Conservation (phyloP, 1,140 invertebrate species). For the Apis dorsata region DNA sequence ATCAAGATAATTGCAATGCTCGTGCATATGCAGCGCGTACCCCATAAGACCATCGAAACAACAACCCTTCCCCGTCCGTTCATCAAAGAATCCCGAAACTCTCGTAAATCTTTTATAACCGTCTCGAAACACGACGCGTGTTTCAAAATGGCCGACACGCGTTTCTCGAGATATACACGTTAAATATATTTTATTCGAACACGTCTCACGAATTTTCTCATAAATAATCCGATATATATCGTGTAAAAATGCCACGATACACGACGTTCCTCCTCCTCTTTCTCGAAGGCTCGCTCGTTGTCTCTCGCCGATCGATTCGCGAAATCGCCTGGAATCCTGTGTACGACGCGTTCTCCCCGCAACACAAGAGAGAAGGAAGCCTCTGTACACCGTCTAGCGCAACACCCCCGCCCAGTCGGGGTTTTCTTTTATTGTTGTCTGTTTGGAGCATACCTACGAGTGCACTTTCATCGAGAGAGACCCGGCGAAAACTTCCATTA, state of each 20-base stretch:
- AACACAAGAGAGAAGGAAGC: neutral
- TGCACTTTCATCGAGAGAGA: conserved; percentile 58
- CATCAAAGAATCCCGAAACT: neutral
- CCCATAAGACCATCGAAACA: neutral
- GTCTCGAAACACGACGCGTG: too few species aligned
- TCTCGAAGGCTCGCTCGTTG: neutral
- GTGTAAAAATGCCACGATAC: neutral
- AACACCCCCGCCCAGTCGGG: neutral
- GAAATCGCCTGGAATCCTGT: neutral
- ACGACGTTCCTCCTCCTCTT: too few species aligned
- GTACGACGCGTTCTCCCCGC: neutral
- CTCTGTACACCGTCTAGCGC: neutral
- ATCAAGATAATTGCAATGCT: conserved; percentile 1
- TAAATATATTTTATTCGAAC: neutral
- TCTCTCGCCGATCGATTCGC: neutral
- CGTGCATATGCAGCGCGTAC: neutral
- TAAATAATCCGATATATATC: neutral
- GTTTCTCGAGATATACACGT: too few species aligned
- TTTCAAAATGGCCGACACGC: too few species aligned
- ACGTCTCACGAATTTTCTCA: neutral
- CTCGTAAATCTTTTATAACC: too few species aligned
- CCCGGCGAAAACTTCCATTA: conserved; percentile 62
- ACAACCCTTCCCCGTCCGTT: neutral
- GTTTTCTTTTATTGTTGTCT: conserved; percentile 58
- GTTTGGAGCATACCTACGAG: conserved; percentile 49